These are phyloP conservation scores for Petrocephalus microphthalmus DNA, from an alignment of 2,113 vertebrate genomes.

Conservation along the genomic window DNA sequence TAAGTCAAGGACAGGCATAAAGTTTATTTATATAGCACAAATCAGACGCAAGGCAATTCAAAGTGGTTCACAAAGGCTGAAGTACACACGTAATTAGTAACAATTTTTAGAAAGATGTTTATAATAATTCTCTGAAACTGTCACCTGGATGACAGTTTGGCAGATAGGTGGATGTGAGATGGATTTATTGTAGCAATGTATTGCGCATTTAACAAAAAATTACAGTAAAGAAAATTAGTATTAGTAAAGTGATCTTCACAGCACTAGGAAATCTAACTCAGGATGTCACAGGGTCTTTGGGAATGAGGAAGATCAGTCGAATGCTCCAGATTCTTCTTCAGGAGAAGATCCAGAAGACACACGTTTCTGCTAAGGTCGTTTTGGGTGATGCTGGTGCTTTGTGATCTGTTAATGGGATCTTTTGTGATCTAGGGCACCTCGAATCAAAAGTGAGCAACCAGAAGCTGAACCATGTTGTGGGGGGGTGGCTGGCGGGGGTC, in stretches of 20 bases:
- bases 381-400: neutral
- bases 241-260: neutral
- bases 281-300: neutral
- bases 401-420: neutral
- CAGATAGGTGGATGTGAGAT: neutral
- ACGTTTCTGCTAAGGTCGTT: neutral
- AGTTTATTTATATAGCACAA: neutral
- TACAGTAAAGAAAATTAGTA: neutral
- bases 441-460: neutral
- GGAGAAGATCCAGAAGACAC: neutral
- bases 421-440: neutral
- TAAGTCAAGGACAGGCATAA: neutral
- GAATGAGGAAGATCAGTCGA: neutral
- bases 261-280: neutral
- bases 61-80: neutral
- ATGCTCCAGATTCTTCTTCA: neutral
- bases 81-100: neutral
- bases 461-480: neutral
- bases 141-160: neutral
- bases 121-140: constrained; percentile 30
- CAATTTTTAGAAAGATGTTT: neutral
- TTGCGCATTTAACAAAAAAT: neutral
- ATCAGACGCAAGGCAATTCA: neutral
- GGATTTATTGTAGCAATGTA: neutral
- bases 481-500: neutral